Conservation (phyloP, 2,888 invertebrate genomes). For the Tetragnatha montana region DNA sequence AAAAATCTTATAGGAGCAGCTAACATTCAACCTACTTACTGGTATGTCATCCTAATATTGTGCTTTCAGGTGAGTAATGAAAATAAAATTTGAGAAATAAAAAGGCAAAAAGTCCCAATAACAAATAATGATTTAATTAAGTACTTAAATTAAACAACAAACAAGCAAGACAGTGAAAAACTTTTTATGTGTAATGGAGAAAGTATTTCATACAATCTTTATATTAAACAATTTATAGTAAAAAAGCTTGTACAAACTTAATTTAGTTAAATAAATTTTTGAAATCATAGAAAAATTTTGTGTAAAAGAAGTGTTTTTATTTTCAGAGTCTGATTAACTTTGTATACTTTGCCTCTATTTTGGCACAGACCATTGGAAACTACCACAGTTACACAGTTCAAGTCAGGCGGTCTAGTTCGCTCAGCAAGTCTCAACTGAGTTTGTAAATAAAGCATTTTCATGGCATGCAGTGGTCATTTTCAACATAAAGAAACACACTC, state of each 20-base stretch:
- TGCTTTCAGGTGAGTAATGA: conserved; percentile 67
- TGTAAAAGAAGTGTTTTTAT: too few relatives aligned
- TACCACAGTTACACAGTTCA: conserved; percentile 70
- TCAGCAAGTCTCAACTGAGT: conserved; percentile 3
- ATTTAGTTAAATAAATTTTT: too few relatives aligned
- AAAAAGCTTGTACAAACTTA: too few relatives aligned
- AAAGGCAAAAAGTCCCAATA: neutral
- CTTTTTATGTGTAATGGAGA: too few relatives aligned
- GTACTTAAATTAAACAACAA: neutral
- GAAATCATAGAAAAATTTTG: too few relatives aligned
- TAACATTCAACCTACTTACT: conserved; percentile 68
- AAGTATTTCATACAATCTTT: too few relatives aligned
- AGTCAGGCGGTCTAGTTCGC: conserved; percentile 48
- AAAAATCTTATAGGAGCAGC: conserved; percentile 61
- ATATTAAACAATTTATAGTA: too few relatives aligned
- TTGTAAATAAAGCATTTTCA: conserved; percentile 57
- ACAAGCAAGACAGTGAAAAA: neutral
- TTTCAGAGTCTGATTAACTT: conserved; percentile 70
- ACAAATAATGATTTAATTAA: neutral
- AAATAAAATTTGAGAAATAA: neutral
- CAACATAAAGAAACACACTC: too few relatives aligned
- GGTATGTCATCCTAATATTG: conserved; percentile 66
- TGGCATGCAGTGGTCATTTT: neutral
- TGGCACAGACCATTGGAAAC: conserved; percentile 71
- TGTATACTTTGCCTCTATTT: conserved; percentile 71